Conservation (phyloP, 2,888 invertebrate genomes). For the Epinotia demarniana region DNA sequence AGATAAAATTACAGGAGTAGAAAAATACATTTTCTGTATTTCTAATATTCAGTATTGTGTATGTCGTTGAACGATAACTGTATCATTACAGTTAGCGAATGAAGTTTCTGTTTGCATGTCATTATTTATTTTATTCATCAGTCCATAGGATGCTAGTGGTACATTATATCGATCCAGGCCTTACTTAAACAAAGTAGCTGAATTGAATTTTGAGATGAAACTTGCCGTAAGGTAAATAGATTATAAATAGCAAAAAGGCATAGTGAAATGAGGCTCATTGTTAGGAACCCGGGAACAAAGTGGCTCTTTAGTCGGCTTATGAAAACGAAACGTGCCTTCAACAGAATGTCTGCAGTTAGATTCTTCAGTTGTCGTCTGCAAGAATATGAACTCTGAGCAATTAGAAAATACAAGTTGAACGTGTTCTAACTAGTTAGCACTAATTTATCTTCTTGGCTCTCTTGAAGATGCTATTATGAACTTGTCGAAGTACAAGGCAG, state of each 20-base stretch:
- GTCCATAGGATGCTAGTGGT: too few species aligned
- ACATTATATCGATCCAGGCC: too few species aligned
- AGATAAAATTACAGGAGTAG: too few species aligned
- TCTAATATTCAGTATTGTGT: too few species aligned
- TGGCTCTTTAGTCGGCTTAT: constrained; percentile 23
- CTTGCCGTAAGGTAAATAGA: too few species aligned
- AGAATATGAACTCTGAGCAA: not conserved
- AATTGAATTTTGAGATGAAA: too few species aligned
- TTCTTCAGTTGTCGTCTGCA: not conserved
- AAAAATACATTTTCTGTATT: too few species aligned
- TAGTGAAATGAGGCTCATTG: constrained; percentile 1
- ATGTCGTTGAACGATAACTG: too few species aligned
- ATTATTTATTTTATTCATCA: too few species aligned
- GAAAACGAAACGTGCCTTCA: constrained; percentile 38
- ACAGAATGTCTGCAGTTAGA: constrained; percentile 25
- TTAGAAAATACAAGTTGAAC: not conserved
- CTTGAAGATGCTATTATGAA: not conserved
- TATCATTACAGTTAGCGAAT: too few species aligned
- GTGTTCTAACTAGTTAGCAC: not conserved
- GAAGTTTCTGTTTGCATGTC: too few species aligned
- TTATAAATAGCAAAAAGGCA: not conserved
- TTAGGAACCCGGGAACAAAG: constrained; percentile 17
- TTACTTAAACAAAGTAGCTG: too few species aligned
- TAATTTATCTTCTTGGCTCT: constrained; percentile 6
- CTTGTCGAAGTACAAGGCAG: not conserved